Evolutionary conservation across 2,797 vertebrate genomes (phyloP), one percentile per base, ranked within the genome.

Genomic region (Sorex maritimensis): DNA sequence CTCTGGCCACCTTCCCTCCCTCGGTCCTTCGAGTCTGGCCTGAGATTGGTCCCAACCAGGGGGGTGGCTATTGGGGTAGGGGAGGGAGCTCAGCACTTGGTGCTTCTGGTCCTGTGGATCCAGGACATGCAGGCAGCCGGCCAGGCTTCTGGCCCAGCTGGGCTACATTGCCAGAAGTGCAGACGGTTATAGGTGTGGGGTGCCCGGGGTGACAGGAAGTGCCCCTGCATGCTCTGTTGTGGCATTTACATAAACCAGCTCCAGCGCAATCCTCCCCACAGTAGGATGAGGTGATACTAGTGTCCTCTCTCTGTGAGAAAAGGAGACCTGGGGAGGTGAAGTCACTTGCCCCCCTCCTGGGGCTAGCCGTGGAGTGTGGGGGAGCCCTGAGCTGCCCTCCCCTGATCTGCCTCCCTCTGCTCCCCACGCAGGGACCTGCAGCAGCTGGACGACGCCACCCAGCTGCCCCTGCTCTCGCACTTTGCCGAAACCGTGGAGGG

Each of bases 401-500:
- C 28, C 14, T 9, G 65, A 26, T 3, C 17, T 69, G 11, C 13
- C 41, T 71, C 93, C 0, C 82, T 87, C 69, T 84, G 23, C 93
- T 88, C 87, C 13, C 17, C 0, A 14, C 94, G 30, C 98, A 99
- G 99, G 97, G 99, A 99, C 97, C 98, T 99, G 95, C 99, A 99
- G 97, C 99, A 99, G 98, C 95, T 99, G 94, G 99, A 99, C 93
- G 99, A 99, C 98, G 98, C 98, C 97, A 99, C 99, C 41, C 99
- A 99, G 83, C 98, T 99, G 46, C 99, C 99, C 5, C 97, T 99
- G 52, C 99, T 99, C 38, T 99, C 99, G 13, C 99, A 99, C 98
- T 99, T 99, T 96, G 99, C 99, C 30, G 99, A 99, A 97, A 99
- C 99, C 0, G 98, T 99, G 87, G 99, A 99, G 97, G 99, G 99